These are phyloP conservation scores for Melanotaenia nigrans DNA, from an alignment of 2,797 vertebrate species.

Conservation along the genomic window DNA sequence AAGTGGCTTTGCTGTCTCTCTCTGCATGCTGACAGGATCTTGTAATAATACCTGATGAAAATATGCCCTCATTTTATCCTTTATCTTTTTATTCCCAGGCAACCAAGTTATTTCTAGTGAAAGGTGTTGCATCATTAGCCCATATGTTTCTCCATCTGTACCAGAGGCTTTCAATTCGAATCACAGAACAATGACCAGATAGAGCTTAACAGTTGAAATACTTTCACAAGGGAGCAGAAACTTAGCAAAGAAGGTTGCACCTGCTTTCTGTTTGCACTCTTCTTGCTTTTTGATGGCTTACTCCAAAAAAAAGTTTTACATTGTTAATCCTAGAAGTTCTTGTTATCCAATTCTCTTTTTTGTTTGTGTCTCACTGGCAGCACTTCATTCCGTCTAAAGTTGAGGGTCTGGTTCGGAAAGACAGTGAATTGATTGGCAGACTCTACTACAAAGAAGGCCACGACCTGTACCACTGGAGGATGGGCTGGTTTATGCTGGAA, in stretches of 20 bases:
- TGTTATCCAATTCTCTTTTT: not conserved
- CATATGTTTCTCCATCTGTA: slow-evolving; percentile 62
- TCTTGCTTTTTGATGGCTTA: not conserved
- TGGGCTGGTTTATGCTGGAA: slow-evolving; percentile 92
- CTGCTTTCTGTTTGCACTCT: slow-evolving; percentile 11
- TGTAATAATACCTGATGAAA: slow-evolving; percentile 50
- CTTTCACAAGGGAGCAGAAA: slow-evolving; percentile 10
- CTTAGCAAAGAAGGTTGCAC: slow-evolving; percentile 23
- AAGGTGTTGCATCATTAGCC: slow-evolving; percentile 49
- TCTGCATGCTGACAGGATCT: slow-evolving; percentile 44
- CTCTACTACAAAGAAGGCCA: slow-evolving; percentile 95
- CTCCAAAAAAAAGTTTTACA: slow-evolving; percentile 4
- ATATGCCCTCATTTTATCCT: slow-evolving; percentile 42
- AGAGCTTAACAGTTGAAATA: slow-evolving; percentile 12
- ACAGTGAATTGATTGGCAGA: slow-evolving; percentile 90
- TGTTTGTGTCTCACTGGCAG: slow-evolving; percentile 54
- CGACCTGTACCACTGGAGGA: slow-evolving; percentile 91
- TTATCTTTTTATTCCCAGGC: slow-evolving; percentile 59
- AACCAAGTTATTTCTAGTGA: slow-evolving; percentile 45
- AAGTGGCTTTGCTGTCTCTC: slow-evolving; percentile 35
- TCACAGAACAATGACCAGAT: slow-evolving; percentile 38
- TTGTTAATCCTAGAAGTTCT: not conserved
- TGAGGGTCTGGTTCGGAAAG: slow-evolving; percentile 84
- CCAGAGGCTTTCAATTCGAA: slow-evolving; percentile 37
- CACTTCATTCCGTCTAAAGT: slow-evolving; percentile 87